A percentile compares a stretch with the other conserved stretches of the same genome.
phyloP scores from a whole-genome alignment of 1,140 invertebrate genomes.

The Ceratitis capitata region DNA sequence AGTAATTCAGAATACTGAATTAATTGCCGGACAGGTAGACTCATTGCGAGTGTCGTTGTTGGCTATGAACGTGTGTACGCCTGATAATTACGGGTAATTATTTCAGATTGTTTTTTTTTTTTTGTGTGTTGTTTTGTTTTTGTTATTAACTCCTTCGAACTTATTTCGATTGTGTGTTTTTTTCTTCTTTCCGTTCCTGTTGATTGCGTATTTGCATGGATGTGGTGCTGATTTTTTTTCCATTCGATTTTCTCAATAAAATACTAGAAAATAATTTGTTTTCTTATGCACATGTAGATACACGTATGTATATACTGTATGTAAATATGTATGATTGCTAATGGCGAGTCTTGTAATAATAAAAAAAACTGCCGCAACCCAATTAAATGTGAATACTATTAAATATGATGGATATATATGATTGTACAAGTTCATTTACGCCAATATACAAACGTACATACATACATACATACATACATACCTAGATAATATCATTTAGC shows the following conservation, averaged over 20 bases:
- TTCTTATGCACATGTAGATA: neutral
- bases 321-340: neutral
- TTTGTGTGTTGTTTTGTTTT: neutral
- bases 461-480: neutral
- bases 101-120: neutral
- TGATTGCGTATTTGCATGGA: conserved; percentile 37
- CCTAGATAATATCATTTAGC: neutral
- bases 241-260: conserved; percentile 1
- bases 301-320: neutral
- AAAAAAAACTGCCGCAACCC: conserved; percentile 16
- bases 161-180: neutral
- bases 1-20: conserved; percentile 20
- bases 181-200: conserved; percentile 35
- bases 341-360: neutral
- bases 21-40: conserved; percentile 26
- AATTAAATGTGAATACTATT: neutral
- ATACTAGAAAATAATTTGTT: conserved; percentile 12
- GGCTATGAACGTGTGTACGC: neutral
- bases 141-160: neutral
- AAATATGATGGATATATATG: neutral
- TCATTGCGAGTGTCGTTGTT: conserved; percentile 28
- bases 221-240: neutral
- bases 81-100: conserved; percentile 21
- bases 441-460: too few relatives aligned
- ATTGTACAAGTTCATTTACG: neutral